A percentile compares a stretch with the other conserved stretches of the same genome.
These are phyloP conservation scores for Pangasius krempfi DNA, from an alignment of 2,797 vertebrate genomes.

Conservation along the genomic window DNA sequence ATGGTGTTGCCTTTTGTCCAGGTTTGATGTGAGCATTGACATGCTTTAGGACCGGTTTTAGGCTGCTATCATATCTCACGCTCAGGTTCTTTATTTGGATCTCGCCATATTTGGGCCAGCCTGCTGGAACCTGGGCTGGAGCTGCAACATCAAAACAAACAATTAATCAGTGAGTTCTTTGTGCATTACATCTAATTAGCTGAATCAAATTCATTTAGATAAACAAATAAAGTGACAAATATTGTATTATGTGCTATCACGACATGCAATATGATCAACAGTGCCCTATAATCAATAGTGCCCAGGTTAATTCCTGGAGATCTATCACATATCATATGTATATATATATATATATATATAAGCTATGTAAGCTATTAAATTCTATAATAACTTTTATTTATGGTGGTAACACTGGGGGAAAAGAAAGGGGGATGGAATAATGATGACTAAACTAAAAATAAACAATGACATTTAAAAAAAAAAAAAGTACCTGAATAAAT, in stretches of 20 bases:
- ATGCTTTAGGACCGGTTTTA: conserved; percentile 93
- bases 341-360: not conserved
- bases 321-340: not conserved
- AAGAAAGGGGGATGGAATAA: not conserved
- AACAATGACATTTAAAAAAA: not conserved
- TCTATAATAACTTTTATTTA: not conserved
- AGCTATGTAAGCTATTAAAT: not conserved
- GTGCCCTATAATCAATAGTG: not conserved
- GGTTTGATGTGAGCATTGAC: conserved; percentile 92
- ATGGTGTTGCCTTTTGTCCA: conserved; percentile 86
- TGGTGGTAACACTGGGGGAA: not conserved
- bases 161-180: not conserved
- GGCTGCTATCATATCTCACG: conserved; percentile 90
- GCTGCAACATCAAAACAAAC: conserved; percentile 67
- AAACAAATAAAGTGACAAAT: not conserved
- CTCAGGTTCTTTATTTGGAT: conserved; percentile 97
- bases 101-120: conserved; percentile 92
- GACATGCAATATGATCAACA: not conserved
- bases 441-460: not conserved
- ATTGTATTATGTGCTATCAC: not conserved
- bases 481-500: not conserved
- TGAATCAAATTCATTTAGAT: not conserved
- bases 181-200: not conserved
- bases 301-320: not conserved
- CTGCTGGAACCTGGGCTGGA: conserved; percentile 89